Evolutionary conservation across 1,140 invertebrate species (phyloP).

Genomic region (Drosophila guanche): DNA sequence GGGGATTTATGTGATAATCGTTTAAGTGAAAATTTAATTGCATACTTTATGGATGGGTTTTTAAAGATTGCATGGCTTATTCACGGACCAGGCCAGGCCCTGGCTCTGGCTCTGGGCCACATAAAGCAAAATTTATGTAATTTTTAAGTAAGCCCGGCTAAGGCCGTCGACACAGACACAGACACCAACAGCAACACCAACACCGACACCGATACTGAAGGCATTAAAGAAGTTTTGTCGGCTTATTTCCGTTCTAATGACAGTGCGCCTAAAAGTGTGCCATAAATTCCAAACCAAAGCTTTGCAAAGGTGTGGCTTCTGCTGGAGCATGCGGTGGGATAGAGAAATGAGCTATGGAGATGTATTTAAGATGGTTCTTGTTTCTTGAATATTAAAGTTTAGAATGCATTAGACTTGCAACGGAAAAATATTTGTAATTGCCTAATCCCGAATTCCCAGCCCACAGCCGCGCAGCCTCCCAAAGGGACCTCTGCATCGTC

Average conservation of each 20-base stretch:
- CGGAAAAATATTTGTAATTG: constrained; percentile 74
- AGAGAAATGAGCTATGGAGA: constrained; percentile 34
- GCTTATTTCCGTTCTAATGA: constrained; percentile 78
- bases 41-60: constrained; percentile 83
- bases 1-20: constrained; percentile 83
- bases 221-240: constrained; percentile 35
- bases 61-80: constrained; percentile 55
- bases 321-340: neutral
- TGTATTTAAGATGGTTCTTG: constrained; percentile 10
- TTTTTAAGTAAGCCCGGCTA: constrained; percentile 75
- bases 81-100: constrained; percentile 36
- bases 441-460: constrained; percentile 46
- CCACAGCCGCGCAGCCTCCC: neutral
- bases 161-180: constrained; percentile 24
- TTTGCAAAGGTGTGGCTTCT: constrained; percentile 44
- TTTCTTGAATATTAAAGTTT: constrained; percentile 5
- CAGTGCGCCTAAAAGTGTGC: constrained; percentile 76
- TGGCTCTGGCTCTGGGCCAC: constrained; percentile 16
- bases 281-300: constrained; percentile 66
- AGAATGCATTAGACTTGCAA: constrained; percentile 39
- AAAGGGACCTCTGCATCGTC: constrained; percentile 2
- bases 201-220: neutral
- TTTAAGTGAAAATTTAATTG: constrained; percentile 84
- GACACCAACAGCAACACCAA: neutral
- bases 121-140: constrained; percentile 82